These are phyloP conservation scores for Otocyon megalotis DNA, from an alignment of 2,113 vertebrate species.

Conservation along the genomic window DNA sequence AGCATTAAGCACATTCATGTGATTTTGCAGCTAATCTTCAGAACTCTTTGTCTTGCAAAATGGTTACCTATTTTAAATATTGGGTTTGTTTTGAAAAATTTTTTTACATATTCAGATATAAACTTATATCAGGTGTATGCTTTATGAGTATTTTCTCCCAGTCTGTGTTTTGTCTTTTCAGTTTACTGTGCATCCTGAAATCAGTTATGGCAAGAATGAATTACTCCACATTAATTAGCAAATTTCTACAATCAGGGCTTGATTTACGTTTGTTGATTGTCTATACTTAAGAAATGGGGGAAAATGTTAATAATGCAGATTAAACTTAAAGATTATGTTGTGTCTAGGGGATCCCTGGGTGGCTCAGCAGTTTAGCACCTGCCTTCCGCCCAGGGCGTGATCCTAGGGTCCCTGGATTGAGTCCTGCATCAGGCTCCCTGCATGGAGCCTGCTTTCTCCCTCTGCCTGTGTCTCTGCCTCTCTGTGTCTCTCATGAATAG, in stretches of 20 bases:
- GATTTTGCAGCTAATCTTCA: neutral
- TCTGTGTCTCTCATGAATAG: too few relatives aligned
- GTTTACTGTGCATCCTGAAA: neutral
- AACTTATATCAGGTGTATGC: neutral
- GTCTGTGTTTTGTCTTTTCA: neutral
- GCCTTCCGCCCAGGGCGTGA: too few relatives aligned
- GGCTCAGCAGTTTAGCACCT: too few relatives aligned
- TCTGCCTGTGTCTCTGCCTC: too few relatives aligned
- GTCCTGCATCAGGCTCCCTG: too few relatives aligned
- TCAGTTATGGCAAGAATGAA: neutral
- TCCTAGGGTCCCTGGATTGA: too few relatives aligned
- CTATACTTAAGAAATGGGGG: neutral
- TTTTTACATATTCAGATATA: neutral
- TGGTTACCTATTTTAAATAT: neutral
- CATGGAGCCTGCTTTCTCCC: too few relatives aligned
- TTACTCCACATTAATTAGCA: neutral
- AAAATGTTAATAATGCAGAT: conserved; percentile 4
- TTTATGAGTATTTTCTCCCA: conserved; percentile 29
- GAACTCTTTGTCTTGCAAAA: neutral
- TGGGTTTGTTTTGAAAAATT: neutral
- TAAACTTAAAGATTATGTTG: neutral
- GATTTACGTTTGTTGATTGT: neutral
- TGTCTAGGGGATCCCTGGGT: neutral
- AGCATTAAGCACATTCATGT: neutral
- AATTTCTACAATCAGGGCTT: neutral